Evolutionary conservation across 2,113 vertebrate genomes (phyloP), one percentile per base, ranked within the genome.

Genomic region (Callopanchax toddi): DNA sequence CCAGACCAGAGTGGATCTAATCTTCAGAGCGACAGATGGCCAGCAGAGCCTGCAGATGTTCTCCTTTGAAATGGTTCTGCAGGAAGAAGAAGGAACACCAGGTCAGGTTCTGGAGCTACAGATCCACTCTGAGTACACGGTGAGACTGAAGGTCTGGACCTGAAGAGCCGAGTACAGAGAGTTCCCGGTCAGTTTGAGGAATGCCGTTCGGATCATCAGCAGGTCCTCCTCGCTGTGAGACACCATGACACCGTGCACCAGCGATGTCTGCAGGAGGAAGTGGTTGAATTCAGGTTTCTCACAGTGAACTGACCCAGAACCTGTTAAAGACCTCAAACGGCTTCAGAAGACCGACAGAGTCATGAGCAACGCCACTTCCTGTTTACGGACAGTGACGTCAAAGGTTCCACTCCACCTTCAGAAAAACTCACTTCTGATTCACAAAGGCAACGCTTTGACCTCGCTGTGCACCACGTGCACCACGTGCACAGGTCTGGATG

Each of bases 211-310:
- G 60, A 92, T 74, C 13, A 77, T 71, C 49, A 92, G 85, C 23
- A 92, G 86, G 68, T 92, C 90, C n/a, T 89, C 86, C 52, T 92
- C 91, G 23, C 83, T 74, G 79, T 88, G 91, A 55, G 90, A 86
- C 72, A 92, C 78, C 77, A 92, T 78, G 18, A 92, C 65, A 0
- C 87, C 80, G 13, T 90, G 91, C 11, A 91, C 36, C 22, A 77
- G 11, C 0, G 76, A 0, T 4, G 62, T 54, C 91, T 91, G 67
- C 17, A 52, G 71, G 13, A 58, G 34, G 11, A 13, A 16, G 3
- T 5, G 13, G 0, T 1, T 11, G 9, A 3, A 7, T 34, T 21
- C 20, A 46, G 11, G 16, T 17, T 43, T 7, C 16, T 18, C 1
- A 9, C 6, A n/a, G 40, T n/a, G n/a, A n/a, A n/a, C n/a, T n/a